phyloP scores from a whole-genome alignment of 2,797 vertebrate species.

The Clamator glandarius region DNA sequence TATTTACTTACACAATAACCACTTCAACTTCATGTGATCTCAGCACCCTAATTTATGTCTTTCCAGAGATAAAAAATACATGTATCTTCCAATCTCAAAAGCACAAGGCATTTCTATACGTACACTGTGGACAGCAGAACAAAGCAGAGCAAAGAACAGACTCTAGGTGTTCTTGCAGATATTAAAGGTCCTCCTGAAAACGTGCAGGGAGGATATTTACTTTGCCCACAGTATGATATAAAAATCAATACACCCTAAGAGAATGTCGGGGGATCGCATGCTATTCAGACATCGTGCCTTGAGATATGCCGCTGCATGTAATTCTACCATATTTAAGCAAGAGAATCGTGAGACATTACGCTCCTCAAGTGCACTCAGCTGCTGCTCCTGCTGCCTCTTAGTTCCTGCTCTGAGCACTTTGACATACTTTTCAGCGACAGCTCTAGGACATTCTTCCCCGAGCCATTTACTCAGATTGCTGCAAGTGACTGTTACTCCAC shows the following conservation, averaged over 20 bases:
- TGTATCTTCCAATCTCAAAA: neutral
- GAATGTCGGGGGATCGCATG: neutral
- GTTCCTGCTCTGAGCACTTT: neutral
- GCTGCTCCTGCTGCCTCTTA: neutral
- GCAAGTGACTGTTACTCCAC: neutral
- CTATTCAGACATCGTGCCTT: neutral
- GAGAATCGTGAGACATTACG: neutral
- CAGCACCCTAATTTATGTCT: neutral
- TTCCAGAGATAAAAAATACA: neutral
- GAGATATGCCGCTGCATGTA: neutral
- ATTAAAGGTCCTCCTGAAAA: neutral
- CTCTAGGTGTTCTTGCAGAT: neutral
- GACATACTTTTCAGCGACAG: neutral
- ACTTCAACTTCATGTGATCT: neutral
- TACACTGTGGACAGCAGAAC: neutral
- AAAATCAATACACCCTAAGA: neutral
- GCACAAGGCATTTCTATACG: rapidly evolving
- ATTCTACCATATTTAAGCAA: neutral
- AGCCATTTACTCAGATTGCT: neutral
- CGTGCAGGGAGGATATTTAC: rapidly evolving
- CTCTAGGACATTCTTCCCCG: neutral
- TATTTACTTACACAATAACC: neutral
- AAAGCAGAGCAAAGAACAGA: neutral
- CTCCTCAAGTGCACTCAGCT: neutral
- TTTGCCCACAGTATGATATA: neutral